These are phyloP conservation scores for Pyrgilauda ruficollis DNA, from an alignment of 2,113 vertebrate genomes.

Conservation along the genomic window DNA sequence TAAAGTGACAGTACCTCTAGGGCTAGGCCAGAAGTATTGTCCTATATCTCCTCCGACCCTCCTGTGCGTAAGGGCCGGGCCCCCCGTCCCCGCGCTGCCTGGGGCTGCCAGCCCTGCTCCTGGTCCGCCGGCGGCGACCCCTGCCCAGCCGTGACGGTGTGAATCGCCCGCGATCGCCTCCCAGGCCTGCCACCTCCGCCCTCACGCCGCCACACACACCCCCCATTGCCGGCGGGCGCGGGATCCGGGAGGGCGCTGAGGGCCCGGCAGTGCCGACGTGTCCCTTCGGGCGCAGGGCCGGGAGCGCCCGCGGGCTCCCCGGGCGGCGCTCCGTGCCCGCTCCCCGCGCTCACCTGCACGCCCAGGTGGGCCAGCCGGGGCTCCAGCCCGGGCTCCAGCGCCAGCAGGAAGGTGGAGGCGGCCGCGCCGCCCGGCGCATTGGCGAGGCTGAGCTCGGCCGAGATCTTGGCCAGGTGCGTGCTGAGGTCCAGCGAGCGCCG, in stretches of 20 bases:
- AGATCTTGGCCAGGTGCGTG: conserved; percentile 92
- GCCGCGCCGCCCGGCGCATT: conserved; percentile 74
- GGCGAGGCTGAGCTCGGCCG: conserved; percentile 82
- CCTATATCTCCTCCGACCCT: fast-evolving
- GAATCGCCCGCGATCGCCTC: background rate
- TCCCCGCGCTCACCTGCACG: conserved; percentile 80
- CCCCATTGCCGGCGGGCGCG: background rate
- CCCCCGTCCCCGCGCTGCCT: too few species aligned
- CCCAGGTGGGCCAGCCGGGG: conserved; percentile 86
- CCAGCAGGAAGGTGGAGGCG: conserved; percentile 80
- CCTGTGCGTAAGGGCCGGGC: fast-evolving
- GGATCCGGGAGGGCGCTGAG: background rate
- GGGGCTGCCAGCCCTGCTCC: background rate
- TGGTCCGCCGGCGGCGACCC: background rate
- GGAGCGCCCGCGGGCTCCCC: background rate
- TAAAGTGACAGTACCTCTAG: background rate
- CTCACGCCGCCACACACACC: fast-evolving
- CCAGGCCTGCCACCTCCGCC: too few species aligned
- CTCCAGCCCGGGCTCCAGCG: conserved; percentile 85
- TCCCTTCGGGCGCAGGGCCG: background rate
- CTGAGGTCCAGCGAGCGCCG: conserved; percentile 89
- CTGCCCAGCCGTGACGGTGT: too few species aligned
- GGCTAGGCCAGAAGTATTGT: background rate
- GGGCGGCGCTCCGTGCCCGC: background rate
- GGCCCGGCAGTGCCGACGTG: conserved; percentile 44